Evolutionary conservation across 2,888 invertebrate species (phyloP).

Genomic region (Hirtodrosophila cameraria): DNA sequence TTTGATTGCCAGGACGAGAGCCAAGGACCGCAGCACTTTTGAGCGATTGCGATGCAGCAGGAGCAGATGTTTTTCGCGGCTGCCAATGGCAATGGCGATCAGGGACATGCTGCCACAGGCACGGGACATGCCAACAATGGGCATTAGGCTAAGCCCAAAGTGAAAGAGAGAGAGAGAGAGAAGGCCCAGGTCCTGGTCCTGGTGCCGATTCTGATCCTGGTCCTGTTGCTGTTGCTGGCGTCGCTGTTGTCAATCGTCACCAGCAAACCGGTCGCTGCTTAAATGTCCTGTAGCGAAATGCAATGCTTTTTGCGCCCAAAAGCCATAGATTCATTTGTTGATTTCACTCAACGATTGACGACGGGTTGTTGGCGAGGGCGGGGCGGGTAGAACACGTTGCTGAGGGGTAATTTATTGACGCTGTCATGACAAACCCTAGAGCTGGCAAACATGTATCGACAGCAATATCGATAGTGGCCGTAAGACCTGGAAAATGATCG

Average conservation of each 20-base stretch:
- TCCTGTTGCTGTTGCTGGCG: not conserved
- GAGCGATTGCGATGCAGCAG: slow-evolving; percentile 80
- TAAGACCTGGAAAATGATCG: too few relatives aligned
- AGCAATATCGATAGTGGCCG: too few relatives aligned
- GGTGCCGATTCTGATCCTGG: too few relatives aligned
- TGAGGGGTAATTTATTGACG: slow-evolving; percentile 19
- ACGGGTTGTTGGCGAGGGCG: slow-evolving; percentile 36
- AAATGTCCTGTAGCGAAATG: slow-evolving; percentile 51
- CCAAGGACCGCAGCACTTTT: slow-evolving; percentile 29
- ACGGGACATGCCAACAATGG: slow-evolving; percentile 72
- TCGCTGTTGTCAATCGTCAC: slow-evolving; percentile 51
- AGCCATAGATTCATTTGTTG: slow-evolving; percentile 58
- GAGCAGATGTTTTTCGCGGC: slow-evolving; percentile 81
- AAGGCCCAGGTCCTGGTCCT: slow-evolving; percentile 1
- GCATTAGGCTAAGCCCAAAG: slow-evolving; percentile 48
- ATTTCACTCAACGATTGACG: slow-evolving; percentile 30
- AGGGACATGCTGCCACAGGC: slow-evolving; percentile 28
- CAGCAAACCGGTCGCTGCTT: slow-evolving; percentile 53
- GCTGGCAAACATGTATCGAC: too few relatives aligned
- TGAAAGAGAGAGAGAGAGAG: not conserved
- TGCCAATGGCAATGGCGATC: slow-evolving; percentile 44
- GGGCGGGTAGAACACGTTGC: not conserved
- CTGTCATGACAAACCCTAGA: too few relatives aligned
- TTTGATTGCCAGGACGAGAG: slow-evolving; percentile 46
- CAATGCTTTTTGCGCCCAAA: slow-evolving; percentile 52